These are phyloP conservation scores for Digitonthophagus gazella DNA, from an alignment of 2,888 invertebrate species.

Conservation along the genomic window DNA sequence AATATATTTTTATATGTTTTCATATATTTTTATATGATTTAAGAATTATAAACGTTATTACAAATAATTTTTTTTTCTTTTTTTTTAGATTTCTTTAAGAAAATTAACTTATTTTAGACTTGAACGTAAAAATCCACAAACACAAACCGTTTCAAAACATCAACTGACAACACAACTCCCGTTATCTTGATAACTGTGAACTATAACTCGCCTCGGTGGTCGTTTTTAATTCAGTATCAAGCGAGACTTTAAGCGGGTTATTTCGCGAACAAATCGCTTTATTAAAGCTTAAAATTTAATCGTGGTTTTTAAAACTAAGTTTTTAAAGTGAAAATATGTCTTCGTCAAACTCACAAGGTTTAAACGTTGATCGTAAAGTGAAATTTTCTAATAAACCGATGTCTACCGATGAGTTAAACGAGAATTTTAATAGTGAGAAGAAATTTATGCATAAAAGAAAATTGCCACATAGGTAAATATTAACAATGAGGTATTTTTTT, in stretches of 20 bases:
- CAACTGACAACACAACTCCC: neutral
- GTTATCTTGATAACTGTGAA: neutral
- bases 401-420: neutral
- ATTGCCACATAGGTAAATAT: slow-evolving; percentile 58
- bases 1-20: too few species aligned
- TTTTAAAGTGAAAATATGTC: too few species aligned
- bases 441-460: slow-evolving; percentile 60
- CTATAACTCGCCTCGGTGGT: neutral
- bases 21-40: too few species aligned
- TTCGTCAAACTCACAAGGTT: too few species aligned
- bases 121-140: neutral
- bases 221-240: neutral
- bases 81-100: too few species aligned
- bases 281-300: neutral
- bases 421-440: slow-evolving; percentile 36
- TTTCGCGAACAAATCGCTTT: neutral
- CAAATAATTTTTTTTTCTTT: too few species aligned
- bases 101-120: neutral
- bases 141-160: neutral
- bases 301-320: too few species aligned
- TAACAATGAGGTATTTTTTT: too few species aligned
- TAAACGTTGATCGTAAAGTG: too few species aligned
- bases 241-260: neutral
- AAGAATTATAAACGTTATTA: too few species aligned
- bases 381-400: too few species aligned